Conservation (phyloP, 2,797 vertebrate genomes). For the Tolypeutes matacus region DNA sequence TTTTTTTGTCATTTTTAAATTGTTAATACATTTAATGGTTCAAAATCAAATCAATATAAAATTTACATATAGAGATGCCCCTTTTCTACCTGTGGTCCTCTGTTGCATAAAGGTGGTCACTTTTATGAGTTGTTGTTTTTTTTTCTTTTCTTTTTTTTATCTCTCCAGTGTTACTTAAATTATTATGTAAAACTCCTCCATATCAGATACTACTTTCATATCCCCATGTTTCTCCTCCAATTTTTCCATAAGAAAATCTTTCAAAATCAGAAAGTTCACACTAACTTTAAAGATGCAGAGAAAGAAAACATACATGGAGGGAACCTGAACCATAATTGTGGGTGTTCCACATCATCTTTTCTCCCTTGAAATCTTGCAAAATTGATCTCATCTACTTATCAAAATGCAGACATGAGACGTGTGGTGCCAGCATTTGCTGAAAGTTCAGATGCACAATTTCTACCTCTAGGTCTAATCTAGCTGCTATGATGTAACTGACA, state of each 20-base stretch:
- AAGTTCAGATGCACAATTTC: background rate
- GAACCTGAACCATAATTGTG: background rate
- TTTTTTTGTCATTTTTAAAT: background rate
- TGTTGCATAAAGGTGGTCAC: background rate
- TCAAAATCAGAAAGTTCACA: constrained; percentile 3
- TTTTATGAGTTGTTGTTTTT: background rate
- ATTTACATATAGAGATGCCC: background rate
- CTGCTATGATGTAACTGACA: background rate
- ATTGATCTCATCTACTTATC: background rate
- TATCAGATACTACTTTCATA: background rate
- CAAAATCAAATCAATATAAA: constrained; percentile 1
- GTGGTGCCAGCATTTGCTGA: background rate
- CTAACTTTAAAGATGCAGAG: background rate
- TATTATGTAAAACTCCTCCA: background rate
- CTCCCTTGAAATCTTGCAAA: constrained; percentile 12
- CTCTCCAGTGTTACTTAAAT: background rate
- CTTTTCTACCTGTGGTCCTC: background rate
- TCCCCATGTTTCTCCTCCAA: background rate
- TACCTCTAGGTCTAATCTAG: background rate
- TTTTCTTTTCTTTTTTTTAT: background rate
- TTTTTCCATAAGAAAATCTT: background rate
- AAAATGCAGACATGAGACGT: background rate
- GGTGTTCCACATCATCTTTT: background rate
- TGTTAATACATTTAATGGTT: background rate
- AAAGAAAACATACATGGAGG: background rate